A percentile compares a stretch with the other conserved stretches of the same genome.
Conservation (phyloP, 1,140 invertebrate species). For the Trichonephila clavata region DNA sequence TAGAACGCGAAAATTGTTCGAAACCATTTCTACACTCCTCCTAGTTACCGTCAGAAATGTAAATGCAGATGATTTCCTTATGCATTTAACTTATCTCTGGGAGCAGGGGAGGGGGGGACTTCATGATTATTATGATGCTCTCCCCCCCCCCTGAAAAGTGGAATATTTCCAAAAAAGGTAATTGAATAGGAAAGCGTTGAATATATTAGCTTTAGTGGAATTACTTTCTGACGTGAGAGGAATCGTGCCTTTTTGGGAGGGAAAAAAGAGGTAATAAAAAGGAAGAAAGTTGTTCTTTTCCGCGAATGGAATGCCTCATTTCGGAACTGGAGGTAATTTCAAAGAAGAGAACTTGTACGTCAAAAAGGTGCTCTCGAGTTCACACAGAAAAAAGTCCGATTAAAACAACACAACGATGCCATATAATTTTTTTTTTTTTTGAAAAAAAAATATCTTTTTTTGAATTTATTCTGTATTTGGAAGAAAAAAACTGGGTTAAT, state of each 20-base stretch:
- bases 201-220: slow-evolving; percentile 55
- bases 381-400: too few species aligned
- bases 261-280: neutral
- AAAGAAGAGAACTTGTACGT: too few species aligned
- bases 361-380: too few species aligned
- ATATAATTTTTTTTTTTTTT: too few species aligned
- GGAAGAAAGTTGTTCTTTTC: neutral
- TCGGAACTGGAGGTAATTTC: too few species aligned
- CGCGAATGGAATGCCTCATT: too few species aligned
- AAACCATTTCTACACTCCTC: neutral
- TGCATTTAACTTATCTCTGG: slow-evolving; percentile 15
- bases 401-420: too few species aligned
- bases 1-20: neutral
- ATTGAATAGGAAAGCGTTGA: slow-evolving; percentile 61
- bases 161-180: slow-evolving; percentile 43
- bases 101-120: neutral
- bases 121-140: slow-evolving; percentile 29
- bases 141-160: neutral
- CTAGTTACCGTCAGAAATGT: slow-evolving; percentile 26
- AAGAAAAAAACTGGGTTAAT: too few species aligned
- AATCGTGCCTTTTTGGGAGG: neutral
- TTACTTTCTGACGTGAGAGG: slow-evolving; percentile 40
- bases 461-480: too few species aligned
- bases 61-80: slow-evolving; percentile 31
- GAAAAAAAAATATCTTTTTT: too few species aligned